These are phyloP conservation scores for Petrocephalus microphthalmus DNA, from an alignment of 2,113 vertebrate species.

Conservation along the genomic window DNA sequence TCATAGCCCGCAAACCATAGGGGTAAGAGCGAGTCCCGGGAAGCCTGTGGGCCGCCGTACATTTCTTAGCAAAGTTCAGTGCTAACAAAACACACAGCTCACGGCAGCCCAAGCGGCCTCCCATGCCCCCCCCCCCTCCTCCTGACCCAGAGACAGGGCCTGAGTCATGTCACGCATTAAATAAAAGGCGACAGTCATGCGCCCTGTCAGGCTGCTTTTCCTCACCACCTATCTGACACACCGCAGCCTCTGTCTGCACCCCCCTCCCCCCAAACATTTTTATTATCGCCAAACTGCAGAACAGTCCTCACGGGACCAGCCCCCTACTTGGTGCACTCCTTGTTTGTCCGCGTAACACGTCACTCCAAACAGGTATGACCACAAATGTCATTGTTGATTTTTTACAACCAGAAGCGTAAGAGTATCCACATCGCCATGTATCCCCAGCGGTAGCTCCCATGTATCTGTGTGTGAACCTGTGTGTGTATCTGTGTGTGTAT, in stretches of 20 bases:
- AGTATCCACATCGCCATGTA: background rate
- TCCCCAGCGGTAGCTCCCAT: background rate
- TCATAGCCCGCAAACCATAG: no score
- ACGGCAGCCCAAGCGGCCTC: background rate
- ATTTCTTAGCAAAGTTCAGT: background rate
- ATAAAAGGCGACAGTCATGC: background rate
- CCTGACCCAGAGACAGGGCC: background rate
- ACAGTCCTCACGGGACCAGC: background rate
- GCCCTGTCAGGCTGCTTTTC: background rate
- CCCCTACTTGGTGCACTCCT: background rate
- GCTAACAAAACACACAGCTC: background rate
- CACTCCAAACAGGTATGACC: background rate
- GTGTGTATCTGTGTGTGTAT: background rate
- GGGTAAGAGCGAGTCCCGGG: no score
- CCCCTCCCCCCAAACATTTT: background rate
- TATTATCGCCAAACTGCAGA: background rate
- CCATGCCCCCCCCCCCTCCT: background rate
- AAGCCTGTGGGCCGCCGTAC: background rate
- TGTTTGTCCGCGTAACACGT: background rate
- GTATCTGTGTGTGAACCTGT: constrained; percentile 11
- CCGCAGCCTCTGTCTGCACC: background rate
- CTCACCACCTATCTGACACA: background rate
- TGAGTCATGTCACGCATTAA: background rate
- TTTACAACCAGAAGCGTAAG: background rate
- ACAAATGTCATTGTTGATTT: background rate